phyloP scores from a whole-genome alignment of 2,888 invertebrate genomes.

The Autographa gamma region DNA sequence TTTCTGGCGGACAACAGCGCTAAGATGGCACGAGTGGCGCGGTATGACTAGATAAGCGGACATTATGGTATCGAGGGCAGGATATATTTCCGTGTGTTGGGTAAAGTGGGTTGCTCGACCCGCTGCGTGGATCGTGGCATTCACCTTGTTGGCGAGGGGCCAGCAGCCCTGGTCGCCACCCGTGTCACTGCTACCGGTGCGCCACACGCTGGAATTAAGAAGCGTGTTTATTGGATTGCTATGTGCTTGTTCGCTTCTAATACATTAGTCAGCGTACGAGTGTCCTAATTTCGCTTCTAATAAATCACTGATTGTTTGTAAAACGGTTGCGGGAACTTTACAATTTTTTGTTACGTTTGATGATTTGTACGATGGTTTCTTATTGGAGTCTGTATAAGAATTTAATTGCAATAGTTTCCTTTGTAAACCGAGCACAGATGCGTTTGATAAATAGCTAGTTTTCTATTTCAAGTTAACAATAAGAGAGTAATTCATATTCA shows the following conservation, averaged over 20 bases:
- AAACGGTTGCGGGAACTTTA: conserved; percentile 48
- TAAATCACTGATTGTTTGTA: conserved; percentile 55
- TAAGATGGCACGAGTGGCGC: conserved; percentile 52
- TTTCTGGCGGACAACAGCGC: conserved; percentile 54
- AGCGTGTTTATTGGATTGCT: conserved; percentile 58
- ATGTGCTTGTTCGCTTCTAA: conserved; percentile 55
- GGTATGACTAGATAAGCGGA: conserved; percentile 69
- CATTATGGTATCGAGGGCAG: conserved; percentile 64
- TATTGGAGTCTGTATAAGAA: conserved; percentile 34
- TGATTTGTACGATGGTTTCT: conserved; percentile 45
- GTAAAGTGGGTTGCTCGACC: conserved; percentile 83
- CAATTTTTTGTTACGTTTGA: conserved; percentile 46
- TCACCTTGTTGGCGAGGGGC: conserved; percentile 87
- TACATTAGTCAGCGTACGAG: conserved; percentile 57
- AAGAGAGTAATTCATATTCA: neutral
- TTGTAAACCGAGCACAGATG: conserved; percentile 13
- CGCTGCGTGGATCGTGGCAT: conserved; percentile 85
- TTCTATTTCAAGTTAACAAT: neutral
- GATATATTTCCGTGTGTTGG: conserved; percentile 76
- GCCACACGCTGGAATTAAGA: conserved; percentile 55
- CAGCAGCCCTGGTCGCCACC: conserved; percentile 67
- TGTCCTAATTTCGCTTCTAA: conserved; percentile 55
- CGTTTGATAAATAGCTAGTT: neutral
- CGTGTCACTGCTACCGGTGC: conserved; percentile 58
- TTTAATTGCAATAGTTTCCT: conserved; percentile 21